phyloP scores from a whole-genome alignment of 2,888 invertebrate genomes.

The Spodoptera exigua region DNA sequence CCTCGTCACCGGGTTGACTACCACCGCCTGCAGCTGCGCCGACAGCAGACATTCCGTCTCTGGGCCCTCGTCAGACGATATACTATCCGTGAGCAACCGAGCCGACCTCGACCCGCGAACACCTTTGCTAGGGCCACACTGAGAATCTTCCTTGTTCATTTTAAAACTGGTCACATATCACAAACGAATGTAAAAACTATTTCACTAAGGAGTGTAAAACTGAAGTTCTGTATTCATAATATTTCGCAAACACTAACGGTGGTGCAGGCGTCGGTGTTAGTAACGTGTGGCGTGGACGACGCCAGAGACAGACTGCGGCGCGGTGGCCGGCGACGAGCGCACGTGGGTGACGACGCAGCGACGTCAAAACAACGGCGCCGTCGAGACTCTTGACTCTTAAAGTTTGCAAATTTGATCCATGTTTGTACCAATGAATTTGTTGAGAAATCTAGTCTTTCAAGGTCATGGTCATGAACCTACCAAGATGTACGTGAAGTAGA shows the following conservation, averaged over 20 bases:
- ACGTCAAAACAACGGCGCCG: slow-evolving; percentile 72
- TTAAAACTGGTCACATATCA: slow-evolving; percentile 66
- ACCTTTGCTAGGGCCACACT: slow-evolving; percentile 70
- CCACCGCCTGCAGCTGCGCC: slow-evolving; percentile 71
- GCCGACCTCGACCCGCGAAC: slow-evolving; percentile 73
- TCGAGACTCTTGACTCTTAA: slow-evolving; percentile 49
- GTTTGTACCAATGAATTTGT: slow-evolving; percentile 14
- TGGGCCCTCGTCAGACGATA: slow-evolving; percentile 84
- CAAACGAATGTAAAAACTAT: slow-evolving; percentile 59
- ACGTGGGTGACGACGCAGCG: slow-evolving; percentile 73
- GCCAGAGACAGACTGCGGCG: slow-evolving; percentile 81
- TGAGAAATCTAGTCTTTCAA: not conserved
- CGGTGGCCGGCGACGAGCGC: slow-evolving; percentile 71
- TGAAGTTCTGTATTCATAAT: slow-evolving; percentile 66
- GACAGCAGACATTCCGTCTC: slow-evolving; percentile 81
- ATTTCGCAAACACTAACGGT: slow-evolving; percentile 69
- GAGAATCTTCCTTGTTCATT: slow-evolving; percentile 79
- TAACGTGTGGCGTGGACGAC: slow-evolving; percentile 71
- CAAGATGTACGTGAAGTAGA: not conserved
- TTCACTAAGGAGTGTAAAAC: slow-evolving; percentile 60
- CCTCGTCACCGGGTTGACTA: slow-evolving; percentile 71
- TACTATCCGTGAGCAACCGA: slow-evolving; percentile 80
- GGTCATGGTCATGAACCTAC: not conserved
- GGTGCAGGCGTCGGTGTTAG: slow-evolving; percentile 54
- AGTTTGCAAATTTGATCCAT: slow-evolving; percentile 37